These are phyloP conservation scores for Lithobates pipiens DNA, from an alignment of 2,797 vertebrate species.

Conservation along the genomic window DNA sequence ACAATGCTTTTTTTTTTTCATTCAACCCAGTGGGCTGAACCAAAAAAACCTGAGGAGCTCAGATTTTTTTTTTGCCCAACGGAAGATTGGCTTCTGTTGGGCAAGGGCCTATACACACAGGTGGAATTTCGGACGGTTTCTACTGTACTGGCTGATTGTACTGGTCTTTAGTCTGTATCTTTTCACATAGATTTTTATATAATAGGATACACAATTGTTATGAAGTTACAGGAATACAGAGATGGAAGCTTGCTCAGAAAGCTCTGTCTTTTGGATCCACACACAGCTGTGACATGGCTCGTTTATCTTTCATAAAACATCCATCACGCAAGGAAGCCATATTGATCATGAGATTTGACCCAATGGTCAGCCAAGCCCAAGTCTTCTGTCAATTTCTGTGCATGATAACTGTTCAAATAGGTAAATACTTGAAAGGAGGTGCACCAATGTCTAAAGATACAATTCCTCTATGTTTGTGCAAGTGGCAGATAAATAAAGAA, in stretches of 20 bases:
- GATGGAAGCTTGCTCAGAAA: not conserved
- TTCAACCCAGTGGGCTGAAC: too few species aligned
- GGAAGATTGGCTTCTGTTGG: too few species aligned
- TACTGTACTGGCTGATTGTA: too few species aligned
- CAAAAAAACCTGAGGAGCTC: too few species aligned
- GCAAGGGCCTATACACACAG: too few species aligned
- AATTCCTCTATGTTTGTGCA: not conserved
- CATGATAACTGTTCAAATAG: not conserved
- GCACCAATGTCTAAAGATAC: not conserved
- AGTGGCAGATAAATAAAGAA: not conserved
- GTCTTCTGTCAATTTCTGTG: not conserved
- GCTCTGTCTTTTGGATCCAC: not conserved
- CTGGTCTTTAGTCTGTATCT: too few species aligned
- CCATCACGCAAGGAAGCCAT: not conserved
- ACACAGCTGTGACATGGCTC: not conserved
- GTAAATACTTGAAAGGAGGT: not conserved
- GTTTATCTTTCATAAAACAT: not conserved
- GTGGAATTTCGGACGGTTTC: too few species aligned
- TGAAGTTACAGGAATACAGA: not conserved
- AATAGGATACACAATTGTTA: not conserved
- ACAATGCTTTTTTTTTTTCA: too few species aligned
- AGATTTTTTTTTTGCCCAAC: too few species aligned
- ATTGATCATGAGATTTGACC: not conserved
- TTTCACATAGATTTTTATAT: not conserved
- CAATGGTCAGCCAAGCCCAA: not conserved